Evolutionary conservation across 2,113 vertebrate species (phyloP).

Genomic region (Sprattus sprattus): DNA sequence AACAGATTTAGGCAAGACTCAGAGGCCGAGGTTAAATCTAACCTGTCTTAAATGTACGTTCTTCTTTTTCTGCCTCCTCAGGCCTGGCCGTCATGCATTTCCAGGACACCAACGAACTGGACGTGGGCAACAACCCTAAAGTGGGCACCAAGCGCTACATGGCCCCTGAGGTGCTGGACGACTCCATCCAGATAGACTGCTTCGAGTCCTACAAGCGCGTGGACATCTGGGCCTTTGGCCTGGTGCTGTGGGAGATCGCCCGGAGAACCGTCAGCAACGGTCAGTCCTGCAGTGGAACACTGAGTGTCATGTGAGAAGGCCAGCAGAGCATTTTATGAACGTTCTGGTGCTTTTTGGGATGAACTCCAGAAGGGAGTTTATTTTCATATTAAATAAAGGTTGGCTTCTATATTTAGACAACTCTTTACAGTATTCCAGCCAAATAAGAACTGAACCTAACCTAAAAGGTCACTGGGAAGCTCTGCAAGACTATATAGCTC

Average conservation of each 20-base stretch:
- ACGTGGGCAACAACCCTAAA: constrained; percentile 96
- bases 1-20: too few relatives aligned
- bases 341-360: background rate
- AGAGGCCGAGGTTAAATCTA: too few relatives aligned
- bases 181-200: constrained; percentile 94
- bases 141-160: constrained; percentile 99
- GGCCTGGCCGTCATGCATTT: constrained; percentile 98
- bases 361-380: background rate
- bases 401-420: background rate
- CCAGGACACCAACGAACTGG: constrained; percentile 94
- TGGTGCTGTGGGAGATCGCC: constrained; percentile 97
- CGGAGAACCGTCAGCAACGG: constrained; percentile 95
- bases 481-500: too few relatives aligned
- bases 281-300: constrained; percentile 61
- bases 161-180: constrained; percentile 94
- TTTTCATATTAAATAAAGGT: background rate
- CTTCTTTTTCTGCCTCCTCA: constrained; percentile 53
- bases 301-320: background rate
- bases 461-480: too few relatives aligned
- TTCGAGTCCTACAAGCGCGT: constrained; percentile 97
- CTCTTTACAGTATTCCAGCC: background rate
- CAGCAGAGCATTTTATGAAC: background rate
- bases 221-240: constrained; percentile 96
- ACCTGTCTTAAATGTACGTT: too few relatives aligned
- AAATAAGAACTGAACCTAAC: background rate